These are phyloP conservation scores for Mycteria americana DNA, from an alignment of 2,797 vertebrate species.

Conservation along the genomic window DNA sequence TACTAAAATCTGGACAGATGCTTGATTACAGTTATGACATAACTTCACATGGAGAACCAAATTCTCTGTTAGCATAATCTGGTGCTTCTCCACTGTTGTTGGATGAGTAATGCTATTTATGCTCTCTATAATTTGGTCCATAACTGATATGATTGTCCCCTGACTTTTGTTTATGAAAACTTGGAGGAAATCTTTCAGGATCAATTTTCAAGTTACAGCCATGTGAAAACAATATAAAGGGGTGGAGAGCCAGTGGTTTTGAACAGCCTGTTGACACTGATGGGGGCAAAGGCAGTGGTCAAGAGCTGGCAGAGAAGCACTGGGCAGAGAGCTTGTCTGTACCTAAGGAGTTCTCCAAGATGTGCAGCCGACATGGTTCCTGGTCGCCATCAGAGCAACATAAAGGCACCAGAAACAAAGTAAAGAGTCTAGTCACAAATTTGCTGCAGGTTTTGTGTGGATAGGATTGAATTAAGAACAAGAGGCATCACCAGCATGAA, in stretches of 20 bases:
- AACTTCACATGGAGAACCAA: not conserved
- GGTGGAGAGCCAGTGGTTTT: not conserved
- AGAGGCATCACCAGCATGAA: not conserved
- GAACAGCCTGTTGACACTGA: not conserved
- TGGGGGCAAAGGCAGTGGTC: not conserved
- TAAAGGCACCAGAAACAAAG: not conserved
- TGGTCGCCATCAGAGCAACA: not conserved
- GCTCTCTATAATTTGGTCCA: not conserved
- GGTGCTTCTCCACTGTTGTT: not conserved
- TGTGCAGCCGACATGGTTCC: not conserved
- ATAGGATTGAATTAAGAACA: not conserved
- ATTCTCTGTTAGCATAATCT: not conserved
- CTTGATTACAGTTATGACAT: not conserved
- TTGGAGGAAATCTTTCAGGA: not conserved
- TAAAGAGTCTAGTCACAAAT: not conserved
- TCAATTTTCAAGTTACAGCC: not conserved
- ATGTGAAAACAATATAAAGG: not conserved
- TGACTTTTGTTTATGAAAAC: not conserved
- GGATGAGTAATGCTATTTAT: not conserved
- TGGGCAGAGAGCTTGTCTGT: not conserved
- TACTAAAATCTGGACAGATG: not conserved
- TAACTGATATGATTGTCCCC: not conserved
- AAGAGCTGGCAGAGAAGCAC: not conserved
- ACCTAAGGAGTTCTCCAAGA: not conserved
- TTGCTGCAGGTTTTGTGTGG: not conserved